phyloP scores from a whole-genome alignment of 2,888 invertebrate genomes.

The Microctonus brassicae region DNA sequence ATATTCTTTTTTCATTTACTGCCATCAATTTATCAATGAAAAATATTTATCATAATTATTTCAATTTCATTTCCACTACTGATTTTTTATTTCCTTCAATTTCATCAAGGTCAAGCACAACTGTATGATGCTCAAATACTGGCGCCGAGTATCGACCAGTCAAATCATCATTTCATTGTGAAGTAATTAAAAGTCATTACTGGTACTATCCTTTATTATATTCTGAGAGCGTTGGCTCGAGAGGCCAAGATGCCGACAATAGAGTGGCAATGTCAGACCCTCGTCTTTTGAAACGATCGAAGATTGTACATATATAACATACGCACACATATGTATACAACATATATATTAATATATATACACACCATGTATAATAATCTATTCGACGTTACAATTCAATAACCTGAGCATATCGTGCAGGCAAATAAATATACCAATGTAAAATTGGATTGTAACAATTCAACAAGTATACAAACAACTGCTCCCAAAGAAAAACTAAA shows the following conservation, averaged over 20 bases:
- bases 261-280: constrained; percentile 63
- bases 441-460: neutral
- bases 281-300: constrained; percentile 52
- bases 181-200: constrained; percentile 70
- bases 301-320: too few relatives aligned
- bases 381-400: constrained; percentile 11
- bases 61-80: constrained; percentile 33
- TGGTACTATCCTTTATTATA: constrained; percentile 66
- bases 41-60: neutral
- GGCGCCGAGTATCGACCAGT: constrained; percentile 61
- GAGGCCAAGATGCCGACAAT: constrained; percentile 51
- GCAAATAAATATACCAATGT: constrained; percentile 8
- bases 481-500: too few relatives aligned
- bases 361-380: neutral
- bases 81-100: constrained; percentile 23
- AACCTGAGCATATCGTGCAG: too few relatives aligned
- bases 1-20: too few relatives aligned
- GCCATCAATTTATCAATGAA: too few relatives aligned
- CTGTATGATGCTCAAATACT: constrained; percentile 54
- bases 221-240: constrained; percentile 43
- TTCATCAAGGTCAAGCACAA: constrained; percentile 24
- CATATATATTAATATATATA: too few relatives aligned
- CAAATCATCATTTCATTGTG: constrained; percentile 66
- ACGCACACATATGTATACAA: too few relatives aligned
- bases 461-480: too few relatives aligned